A percentile compares a stretch with the other conserved stretches of the same genome.
Conservation (phyloP, 2,888 invertebrate species). For the Drosophila kanekoi region DNA sequence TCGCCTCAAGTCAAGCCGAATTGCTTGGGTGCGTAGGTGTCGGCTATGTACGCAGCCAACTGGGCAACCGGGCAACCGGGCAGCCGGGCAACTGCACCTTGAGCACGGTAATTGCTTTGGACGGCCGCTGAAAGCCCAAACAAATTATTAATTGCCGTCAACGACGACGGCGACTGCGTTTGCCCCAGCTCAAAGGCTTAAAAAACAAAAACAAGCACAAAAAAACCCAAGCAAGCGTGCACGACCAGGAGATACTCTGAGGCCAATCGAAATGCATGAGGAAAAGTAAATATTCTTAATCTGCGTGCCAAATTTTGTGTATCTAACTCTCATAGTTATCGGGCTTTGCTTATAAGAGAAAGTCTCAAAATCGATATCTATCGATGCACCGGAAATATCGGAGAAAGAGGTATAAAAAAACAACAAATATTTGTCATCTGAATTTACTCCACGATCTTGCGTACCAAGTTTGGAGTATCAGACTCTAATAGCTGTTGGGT, state of each 20-base stretch:
- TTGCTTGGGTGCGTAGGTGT: constrained; percentile 46
- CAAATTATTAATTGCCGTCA: constrained; percentile 71
- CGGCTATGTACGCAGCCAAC: not conserved
- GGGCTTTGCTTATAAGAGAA: no score
- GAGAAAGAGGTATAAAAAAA: no score
- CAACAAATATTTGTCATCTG: no score
- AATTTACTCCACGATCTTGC: no score
- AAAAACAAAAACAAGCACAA: constrained; percentile 14
- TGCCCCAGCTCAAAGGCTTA: constrained; percentile 53
- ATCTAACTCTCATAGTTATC: no score
- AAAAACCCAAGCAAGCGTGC: not conserved
- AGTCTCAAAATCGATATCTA: no score
- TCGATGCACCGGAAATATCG: no score
- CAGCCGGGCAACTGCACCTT: constrained; percentile 45
- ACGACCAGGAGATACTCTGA: not conserved
- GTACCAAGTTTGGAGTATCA: no score
- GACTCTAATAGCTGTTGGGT: no score
- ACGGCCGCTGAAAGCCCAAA: constrained; percentile 73
- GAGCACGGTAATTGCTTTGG: constrained; percentile 69
- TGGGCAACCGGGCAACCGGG: not conserved
- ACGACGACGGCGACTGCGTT: constrained; percentile 25
- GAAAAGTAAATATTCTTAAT: no score
- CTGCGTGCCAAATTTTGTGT: no score
- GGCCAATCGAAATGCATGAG: no score
- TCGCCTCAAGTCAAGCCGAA: constrained; percentile 61